A percentile compares a stretch with the other conserved stretches of the same genome.
Conservation (phyloP, 2,797 vertebrate genomes). For the Pangasius krempfi region DNA sequence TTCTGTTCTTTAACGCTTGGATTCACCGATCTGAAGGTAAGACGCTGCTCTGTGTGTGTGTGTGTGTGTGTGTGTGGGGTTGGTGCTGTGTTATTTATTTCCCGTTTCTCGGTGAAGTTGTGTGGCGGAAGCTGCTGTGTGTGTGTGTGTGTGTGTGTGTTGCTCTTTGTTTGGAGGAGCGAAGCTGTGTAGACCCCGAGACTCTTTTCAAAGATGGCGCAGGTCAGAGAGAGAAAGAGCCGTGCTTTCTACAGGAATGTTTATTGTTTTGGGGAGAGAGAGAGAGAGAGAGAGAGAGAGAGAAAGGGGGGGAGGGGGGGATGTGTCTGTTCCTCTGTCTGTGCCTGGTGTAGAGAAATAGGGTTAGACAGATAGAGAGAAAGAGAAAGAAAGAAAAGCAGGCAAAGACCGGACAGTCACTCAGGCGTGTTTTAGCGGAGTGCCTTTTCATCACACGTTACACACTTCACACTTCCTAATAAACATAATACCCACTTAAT, state of each 20-base stretch:
- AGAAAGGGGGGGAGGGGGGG: neutral
- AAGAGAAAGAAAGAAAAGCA: neutral
- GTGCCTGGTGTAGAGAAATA: neutral
- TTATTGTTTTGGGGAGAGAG: constrained; percentile 64
- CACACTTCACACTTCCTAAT: neutral
- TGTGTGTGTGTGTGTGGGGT: neutral
- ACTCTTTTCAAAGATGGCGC: constrained; percentile 82
- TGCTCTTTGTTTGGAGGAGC: constrained; percentile 77
- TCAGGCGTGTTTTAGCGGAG: constrained; percentile 4
- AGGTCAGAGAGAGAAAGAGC: constrained; percentile 71
- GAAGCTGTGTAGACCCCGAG: constrained; percentile 58
- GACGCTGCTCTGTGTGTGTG: neutral
- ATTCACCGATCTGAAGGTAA: constrained; percentile 71
- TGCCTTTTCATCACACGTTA: neutral
- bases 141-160: constrained; percentile 40
- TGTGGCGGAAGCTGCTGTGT: constrained; percentile 45
- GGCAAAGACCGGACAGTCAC: neutral
- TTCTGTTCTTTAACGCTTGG: constrained; percentile 70
- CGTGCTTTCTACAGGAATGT: constrained; percentile 70
- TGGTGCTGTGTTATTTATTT: neutral
- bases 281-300: too few relatives aligned
- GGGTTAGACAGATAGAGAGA: neutral
- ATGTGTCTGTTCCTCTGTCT: neutral
- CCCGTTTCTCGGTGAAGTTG: constrained; percentile 33
- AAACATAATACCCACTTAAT: neutral